Evolutionary conservation across 2,113 vertebrate species (phyloP).

Genomic region (Heterocephalus glaber): DNA sequence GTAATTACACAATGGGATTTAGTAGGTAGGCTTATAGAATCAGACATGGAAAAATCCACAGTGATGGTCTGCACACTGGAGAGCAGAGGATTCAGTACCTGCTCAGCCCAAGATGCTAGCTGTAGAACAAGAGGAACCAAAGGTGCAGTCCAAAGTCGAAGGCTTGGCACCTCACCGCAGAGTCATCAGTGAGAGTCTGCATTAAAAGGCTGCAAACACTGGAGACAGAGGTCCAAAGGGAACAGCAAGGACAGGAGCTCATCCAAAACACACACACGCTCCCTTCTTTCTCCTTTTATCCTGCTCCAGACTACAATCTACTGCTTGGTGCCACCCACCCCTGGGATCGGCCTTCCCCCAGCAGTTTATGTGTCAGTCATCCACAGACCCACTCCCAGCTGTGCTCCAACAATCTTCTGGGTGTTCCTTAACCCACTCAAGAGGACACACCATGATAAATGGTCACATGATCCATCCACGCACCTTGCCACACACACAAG

Average conservation of each 20-base stretch:
- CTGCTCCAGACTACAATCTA: background rate
- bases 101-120: background rate
- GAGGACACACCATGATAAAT: background rate
- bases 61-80: background rate
- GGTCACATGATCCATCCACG: background rate
- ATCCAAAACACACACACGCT: background rate
- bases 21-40: background rate
- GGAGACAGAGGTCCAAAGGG: background rate
- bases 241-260: background rate
- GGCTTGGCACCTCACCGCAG: background rate
- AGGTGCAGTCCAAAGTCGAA: background rate
- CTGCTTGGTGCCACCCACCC: background rate
- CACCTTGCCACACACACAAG: background rate
- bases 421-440: background rate
- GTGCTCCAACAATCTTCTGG: background rate
- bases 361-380: background rate
- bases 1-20: background rate
- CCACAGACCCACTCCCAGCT: background rate
- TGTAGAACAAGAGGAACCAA: background rate
- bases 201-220: background rate
- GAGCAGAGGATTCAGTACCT: background rate
- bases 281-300: background rate
- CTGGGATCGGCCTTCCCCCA: background rate
- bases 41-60: background rate
- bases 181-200: too few species aligned